Evolutionary conservation across 2,113 vertebrate species (phyloP).

Genomic region (Tonatia bakeri): DNA sequence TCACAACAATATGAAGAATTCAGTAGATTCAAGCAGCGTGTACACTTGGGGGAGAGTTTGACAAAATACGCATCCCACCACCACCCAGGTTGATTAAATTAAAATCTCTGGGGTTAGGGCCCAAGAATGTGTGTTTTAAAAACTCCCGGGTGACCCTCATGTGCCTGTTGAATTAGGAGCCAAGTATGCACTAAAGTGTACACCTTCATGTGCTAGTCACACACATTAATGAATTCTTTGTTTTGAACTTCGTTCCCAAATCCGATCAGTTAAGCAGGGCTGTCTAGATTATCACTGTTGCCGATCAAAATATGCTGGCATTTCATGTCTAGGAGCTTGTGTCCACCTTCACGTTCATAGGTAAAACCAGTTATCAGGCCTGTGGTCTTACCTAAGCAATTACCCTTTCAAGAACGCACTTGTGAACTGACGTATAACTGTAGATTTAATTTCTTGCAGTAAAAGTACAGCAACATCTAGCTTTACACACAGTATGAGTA

Average conservation of each 20-base stretch:
- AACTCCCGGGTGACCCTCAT: neutral
- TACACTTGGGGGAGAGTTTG: neutral
- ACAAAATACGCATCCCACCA: neutral
- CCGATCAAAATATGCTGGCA: neutral
- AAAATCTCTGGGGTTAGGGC: neutral
- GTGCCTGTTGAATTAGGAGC: neutral
- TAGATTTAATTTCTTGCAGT: neutral
- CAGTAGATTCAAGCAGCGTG: rapidly evolving
- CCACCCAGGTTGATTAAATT: neutral
- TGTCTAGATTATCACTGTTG: neutral
- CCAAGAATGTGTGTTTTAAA: neutral
- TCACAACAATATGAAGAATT: neutral
- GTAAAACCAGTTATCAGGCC: neutral
- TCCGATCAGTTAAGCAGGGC: neutral
- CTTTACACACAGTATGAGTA: neutral
- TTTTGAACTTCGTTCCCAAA: neutral
- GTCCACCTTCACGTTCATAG: neutral
- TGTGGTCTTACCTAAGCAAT: neutral
- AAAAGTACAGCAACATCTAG: neutral
- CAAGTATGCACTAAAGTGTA: neutral
- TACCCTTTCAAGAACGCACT: neutral
- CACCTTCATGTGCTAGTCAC: neutral
- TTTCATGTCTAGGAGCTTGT: neutral
- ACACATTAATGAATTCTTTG: neutral
- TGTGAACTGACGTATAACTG: neutral